Base-by-base conservation (phyloP, 2,113 vertebrate species). In the Halichoeres trimaculatus region DNA sequence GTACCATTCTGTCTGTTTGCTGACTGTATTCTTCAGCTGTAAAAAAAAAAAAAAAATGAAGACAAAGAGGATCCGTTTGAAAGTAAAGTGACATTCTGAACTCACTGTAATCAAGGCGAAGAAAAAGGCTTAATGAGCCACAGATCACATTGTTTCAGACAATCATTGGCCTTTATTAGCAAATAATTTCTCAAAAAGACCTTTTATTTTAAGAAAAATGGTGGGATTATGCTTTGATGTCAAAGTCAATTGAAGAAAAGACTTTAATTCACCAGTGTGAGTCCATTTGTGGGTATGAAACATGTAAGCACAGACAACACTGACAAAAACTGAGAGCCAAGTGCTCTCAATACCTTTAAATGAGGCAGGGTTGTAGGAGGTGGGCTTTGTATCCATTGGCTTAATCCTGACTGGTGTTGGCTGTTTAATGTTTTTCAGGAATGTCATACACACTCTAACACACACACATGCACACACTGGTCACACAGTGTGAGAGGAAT, bases 361-460 rank as follows among this genome's bases (percentile, higher is more conserved):
- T 59, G 64, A 84, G 74, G 53, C 34, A 35, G 69, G 73, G 73
- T 85, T 76, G 76, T 74, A 19, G 63, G 70, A 57, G 80, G 68
- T 26, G 76, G 78, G 57, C 43, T 26, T 20, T 40, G 58, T 47
- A 43, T 75, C 52, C 22, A 10, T 75, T 77, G 5, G 51, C 79
- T 83, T 78, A 81, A 87, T 85, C 36, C 65, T 78, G 60, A 41
- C 54, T 19, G 50, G 63, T 54, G 72, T 74, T 82, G 68, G 78
- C 82, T 82, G 57, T 85, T 82, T 84, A 70, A 60, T 84, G 71
- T 71, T 78, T 70, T 64, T 8, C 45, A 77, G 41, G 70, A 80
- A 54, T 70, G 85, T 78, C 34, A 47, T 71, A 63, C 68, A 67
- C 61, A 67, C 61, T 57, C 60, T 4, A 23, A 20, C 66, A 41